These are phyloP conservation scores for Archips crataeganus DNA, from an alignment of 2,888 invertebrate genomes.

Conservation along the genomic window DNA sequence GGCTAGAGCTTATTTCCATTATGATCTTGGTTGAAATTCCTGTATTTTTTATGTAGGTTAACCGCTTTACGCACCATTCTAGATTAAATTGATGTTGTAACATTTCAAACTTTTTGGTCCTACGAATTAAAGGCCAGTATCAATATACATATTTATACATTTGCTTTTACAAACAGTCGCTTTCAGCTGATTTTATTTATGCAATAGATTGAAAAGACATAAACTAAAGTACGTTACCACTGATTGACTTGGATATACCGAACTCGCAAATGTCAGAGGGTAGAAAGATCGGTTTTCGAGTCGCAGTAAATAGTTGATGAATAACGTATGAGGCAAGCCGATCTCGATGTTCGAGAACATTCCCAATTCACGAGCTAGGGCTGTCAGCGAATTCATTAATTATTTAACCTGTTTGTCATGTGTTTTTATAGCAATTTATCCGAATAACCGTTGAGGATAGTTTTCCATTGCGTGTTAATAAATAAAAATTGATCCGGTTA, in stretches of 20 bases:
- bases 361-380: constrained; percentile 57
- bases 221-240: constrained; percentile 43
- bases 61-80: too few species aligned
- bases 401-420: constrained; percentile 46
- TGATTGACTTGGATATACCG: constrained; percentile 53
- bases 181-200: background rate
- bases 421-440: constrained; percentile 42
- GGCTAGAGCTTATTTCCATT: too few species aligned
- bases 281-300: constrained; percentile 57
- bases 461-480: constrained; percentile 22
- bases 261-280: constrained; percentile 37
- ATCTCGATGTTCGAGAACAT: constrained; percentile 56
- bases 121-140: too few species aligned
- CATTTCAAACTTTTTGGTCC: too few species aligned
- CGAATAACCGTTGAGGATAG: constrained; percentile 21
- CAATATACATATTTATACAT: background rate
- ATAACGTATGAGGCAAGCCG: constrained; percentile 65
- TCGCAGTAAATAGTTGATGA: constrained; percentile 66
- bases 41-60: too few species aligned
- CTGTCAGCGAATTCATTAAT: constrained; percentile 45
- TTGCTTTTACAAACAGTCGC: background rate
- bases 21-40: too few species aligned
- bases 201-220: constrained; percentile 25
- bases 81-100: too few species aligned
- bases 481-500: background rate